Evolutionary conservation across 1,140 invertebrate genomes (phyloP), one percentile per base, ranked within the genome.

Genomic region (Drosophila pruinosa): DNA sequence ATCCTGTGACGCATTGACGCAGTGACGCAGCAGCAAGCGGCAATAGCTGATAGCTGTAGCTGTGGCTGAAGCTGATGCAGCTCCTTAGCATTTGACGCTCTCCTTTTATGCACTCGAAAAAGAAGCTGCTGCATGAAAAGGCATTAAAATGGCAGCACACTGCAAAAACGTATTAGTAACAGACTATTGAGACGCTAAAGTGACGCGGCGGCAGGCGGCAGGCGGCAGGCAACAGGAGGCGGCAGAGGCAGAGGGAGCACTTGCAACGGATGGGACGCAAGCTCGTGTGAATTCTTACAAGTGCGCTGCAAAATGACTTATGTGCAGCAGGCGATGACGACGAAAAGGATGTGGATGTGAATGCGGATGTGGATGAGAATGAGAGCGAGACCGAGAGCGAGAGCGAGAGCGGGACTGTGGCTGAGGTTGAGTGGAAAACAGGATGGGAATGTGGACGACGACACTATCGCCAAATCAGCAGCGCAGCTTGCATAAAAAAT

Each of bases 381-480:
- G 7, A 22, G 2, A 19, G 22, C 7, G 8, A n/a, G 10, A 61
- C 10, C 8, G 15, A 12, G 10, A 14, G 26, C 4, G 12, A 7
- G 6, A 58, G 15, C 8, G 15, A 12, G 10, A 17, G 47, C 31
- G 17, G 5, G 36, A 22, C 4, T 26, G 67, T 36, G 38, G n/a
- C 28, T 34, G 38, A 24, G 12, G 38, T 38, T 54, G 48, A 24
- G 14, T 17, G 17, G 24, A 43, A 19, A 36, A 8, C 22, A 28
- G 41, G 22, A 53, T 38, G 12, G 4, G 15, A n/a, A 47, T 28
- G 43, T 61, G 56, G 54, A 75, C 72, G 78, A 79, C 75, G 82
- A 88, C 78, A 78, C 81, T 86, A 86, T 86, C 81, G 71, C 78
- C 77, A 88, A 86, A 86, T 86, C 81, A 86, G 82, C 65, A 80